Base-by-base conservation (phyloP, 2,113 vertebrate genomes). In the Gasterosteus aculeatus region DNA sequence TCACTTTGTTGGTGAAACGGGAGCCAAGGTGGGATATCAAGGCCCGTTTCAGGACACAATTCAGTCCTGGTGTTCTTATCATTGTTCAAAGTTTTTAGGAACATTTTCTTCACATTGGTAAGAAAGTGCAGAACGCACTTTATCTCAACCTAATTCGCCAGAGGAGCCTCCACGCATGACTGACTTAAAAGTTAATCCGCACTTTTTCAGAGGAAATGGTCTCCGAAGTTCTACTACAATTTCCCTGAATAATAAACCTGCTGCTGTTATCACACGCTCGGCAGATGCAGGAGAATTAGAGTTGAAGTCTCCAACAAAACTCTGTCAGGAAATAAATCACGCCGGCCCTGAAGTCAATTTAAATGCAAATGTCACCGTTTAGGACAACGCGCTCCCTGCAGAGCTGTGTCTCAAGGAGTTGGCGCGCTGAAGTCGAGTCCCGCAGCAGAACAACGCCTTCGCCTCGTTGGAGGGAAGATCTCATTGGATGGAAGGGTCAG, bases 321-420 rank as follows among this genome's bases (percentile, higher is more conserved):
- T 84, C 77, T 68, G 56, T 73, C 75, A 74, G 80, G 81, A 85
- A 88, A 87, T 75, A 60, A 91, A 80, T 89, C 76, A 81, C 7
- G 6, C 42, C 14, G 19, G 74, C 79, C 69, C 69, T 81, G 83
- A 89, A 90, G 86, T 86, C 87, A 89, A 90, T 92, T 90, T 91
- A 90, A 90, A 92, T 87, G 84, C 85, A 89, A 91, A 86, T 90
- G 80, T 85, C 67, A 81, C 68, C 31, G 75, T 85, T 88, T 72
- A 82, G 90, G 77, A 89, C 82, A 89, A 86, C 62, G 65, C 57
- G 72, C 75, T 78, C 77, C 68, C 74, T 44, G 61, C 39, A 54
- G 44, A 49, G 59, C 38, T 7, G 35, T 53, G 75, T 82, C 80
- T 84, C 42, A 35, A 69, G 64, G 64, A 86, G 87, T 75, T 64